Percentiles rank a stretch among this genome's conserved stretches.
These are phyloP conservation scores for Melinaea menophilus DNA, from an alignment of 2,888 invertebrate species.

Conservation along the genomic window DNA sequence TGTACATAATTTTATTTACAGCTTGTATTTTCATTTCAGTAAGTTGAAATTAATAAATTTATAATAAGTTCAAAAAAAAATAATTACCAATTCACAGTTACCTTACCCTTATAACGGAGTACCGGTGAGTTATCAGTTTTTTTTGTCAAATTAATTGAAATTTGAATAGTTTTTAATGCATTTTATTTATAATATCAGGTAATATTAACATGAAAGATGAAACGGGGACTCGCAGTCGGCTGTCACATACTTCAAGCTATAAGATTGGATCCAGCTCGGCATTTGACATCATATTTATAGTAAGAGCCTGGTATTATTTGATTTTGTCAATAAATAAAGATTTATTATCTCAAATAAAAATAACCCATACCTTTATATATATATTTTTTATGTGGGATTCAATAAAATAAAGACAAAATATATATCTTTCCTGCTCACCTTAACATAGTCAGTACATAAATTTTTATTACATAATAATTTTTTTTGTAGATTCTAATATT, in stretches of 20 bases:
- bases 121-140: slow-evolving; percentile 65
- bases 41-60: slow-evolving; percentile 63
- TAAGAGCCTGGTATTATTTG: slow-evolving; percentile 74
- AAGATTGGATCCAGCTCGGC: slow-evolving; percentile 18
- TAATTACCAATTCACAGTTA: slow-evolving; percentile 50
- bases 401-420: slow-evolving; percentile 35
- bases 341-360: slow-evolving; percentile 35
- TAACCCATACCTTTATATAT: slow-evolving; percentile 40
- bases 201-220: slow-evolving; percentile 38
- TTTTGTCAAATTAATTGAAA: slow-evolving; percentile 40
- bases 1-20: slow-evolving; percentile 71
- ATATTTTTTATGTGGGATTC: slow-evolving; percentile 41
- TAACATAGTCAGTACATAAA: slow-evolving; percentile 42
- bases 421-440: slow-evolving; percentile 43
- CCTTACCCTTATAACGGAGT: slow-evolving; percentile 35
- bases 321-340: slow-evolving; percentile 67
- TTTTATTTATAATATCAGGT: slow-evolving; percentile 56
- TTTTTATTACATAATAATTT: neutral
- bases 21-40: slow-evolving; percentile 63
- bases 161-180: slow-evolving; percentile 38
- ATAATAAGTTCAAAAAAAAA: slow-evolving; percentile 60
- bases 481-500: neutral
- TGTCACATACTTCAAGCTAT: slow-evolving; percentile 14
- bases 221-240: slow-evolving; percentile 15
- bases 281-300: slow-evolving; percentile 59